Base-by-base conservation (phyloP, 2,797 vertebrate species). In the Crenuchus spilurus region DNA sequence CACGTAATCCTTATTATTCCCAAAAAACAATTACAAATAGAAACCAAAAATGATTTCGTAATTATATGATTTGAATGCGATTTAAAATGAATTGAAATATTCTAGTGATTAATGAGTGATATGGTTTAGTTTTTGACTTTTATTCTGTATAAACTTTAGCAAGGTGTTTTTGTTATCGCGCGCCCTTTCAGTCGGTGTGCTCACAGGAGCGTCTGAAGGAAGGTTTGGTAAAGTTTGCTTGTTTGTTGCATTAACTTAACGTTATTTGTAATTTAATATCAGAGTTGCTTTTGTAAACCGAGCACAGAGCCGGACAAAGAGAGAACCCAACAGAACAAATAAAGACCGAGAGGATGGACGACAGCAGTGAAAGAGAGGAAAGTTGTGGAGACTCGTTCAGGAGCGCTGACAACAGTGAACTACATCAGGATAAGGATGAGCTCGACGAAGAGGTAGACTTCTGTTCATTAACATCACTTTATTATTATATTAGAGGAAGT, bases 361-460 rank as follows among this genome's bases (percentile, higher is more conserved):
- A 30, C 30, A 70, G 41, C 31, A 2, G 22, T 18, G 60, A 14
- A 22, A 28, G 49, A 33, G 26, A 20, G 6, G 20, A 51, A 71
- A 71, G 74, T 71, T 71, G 28, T 24, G 42, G 52, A 1, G 60
- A 62, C 31, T 33, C 26, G 3, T 33, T 6, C 10, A 37, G 24
- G 6, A 13, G 22, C 6, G 42, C 18, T 7, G 30, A n/a, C 14
- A 51, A 14, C n/a, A 57, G 49, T 3, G 6, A 18, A 28, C 9
- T 10, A 22, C 30, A 0, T 20, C 33, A 7, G 9, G 13, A 51
- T 8, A 9, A 52, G 10, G 5, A 10, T 44, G 81, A 89, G 3
- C 82, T 84, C 0, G 86, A 90, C 13, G 86, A 87, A 3, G 89
- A 89, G 87, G 91, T 91, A 65, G 6, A 46, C 22, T 7, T 18